These are phyloP conservation scores for Zootermopsis nevadensis DNA, from an alignment of 2,888 invertebrate species.

Conservation along the genomic window DNA sequence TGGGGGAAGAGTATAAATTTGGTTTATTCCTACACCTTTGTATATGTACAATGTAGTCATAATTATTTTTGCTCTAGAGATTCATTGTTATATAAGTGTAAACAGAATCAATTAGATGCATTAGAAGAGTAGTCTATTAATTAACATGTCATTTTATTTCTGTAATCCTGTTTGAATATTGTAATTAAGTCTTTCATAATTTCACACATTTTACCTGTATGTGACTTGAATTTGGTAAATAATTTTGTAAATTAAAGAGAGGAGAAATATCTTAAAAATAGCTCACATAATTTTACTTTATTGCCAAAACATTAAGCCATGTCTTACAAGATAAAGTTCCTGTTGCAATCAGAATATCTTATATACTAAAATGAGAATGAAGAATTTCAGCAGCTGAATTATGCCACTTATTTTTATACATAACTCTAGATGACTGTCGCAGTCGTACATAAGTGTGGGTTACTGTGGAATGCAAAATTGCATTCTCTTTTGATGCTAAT, in stretches of 20 bases:
- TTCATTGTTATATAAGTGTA: background rate
- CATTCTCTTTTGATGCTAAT: background rate
- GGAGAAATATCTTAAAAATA: no score
- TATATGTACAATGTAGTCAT: background rate
- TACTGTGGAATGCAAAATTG: slow-evolving; percentile 1
- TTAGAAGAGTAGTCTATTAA: background rate
- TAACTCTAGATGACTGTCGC: background rate
- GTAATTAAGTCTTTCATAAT: background rate
- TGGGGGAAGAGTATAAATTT: no score
- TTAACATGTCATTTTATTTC: background rate
- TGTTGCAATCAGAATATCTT: no score
- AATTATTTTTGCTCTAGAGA: background rate
- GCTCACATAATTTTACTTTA: no score
- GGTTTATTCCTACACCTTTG: background rate
- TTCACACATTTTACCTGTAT: background rate
- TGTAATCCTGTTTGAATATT: background rate
- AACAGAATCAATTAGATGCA: background rate
- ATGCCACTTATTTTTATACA: slow-evolving; percentile 2
- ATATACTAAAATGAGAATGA: no score
- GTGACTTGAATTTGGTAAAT: background rate
- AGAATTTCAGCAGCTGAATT: slow-evolving; percentile 25
- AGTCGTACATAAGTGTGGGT: background rate
- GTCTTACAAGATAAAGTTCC: no score
- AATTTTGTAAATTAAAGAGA: background rate
- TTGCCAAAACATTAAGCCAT: no score